Evolutionary conservation across 2,888 invertebrate species (phyloP).

Genomic region (Gibbula magus): DNA sequence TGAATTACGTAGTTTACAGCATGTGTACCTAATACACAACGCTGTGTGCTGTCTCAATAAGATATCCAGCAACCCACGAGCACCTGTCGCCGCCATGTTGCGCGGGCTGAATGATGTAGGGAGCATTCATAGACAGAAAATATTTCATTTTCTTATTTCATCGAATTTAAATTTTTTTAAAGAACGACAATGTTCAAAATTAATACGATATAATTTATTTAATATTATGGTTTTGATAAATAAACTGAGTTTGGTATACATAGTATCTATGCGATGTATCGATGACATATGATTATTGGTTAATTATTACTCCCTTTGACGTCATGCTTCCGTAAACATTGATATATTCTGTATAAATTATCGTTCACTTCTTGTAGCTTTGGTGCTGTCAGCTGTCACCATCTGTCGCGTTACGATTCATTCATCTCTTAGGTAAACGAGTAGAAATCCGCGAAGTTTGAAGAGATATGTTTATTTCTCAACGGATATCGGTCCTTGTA

Average conservation of each 20-base stretch:
- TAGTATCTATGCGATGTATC: not conserved
- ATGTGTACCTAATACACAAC: not conserved
- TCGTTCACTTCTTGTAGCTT: not conserved
- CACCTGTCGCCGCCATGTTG: slow-evolving; percentile 13
- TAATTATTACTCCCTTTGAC: slow-evolving; percentile 27
- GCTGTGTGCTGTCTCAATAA: not conserved
- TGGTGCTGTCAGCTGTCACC: not conserved
- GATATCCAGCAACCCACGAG: not conserved
- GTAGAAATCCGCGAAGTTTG: not conserved
- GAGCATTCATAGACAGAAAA: not conserved
- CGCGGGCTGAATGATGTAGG: slow-evolving; percentile 7
- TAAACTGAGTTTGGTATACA: not conserved
- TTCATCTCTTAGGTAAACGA: not conserved
- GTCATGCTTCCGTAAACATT: slow-evolving; percentile 21
- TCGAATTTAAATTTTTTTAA: too few species aligned
- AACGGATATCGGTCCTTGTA: not conserved
- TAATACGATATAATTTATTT: too few species aligned
- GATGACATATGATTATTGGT: not conserved
- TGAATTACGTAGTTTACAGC: too few species aligned
- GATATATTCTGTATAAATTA: slow-evolving; percentile 24
- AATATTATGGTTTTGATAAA: not conserved
- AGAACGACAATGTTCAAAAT: too few species aligned
- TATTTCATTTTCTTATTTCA: not conserved
- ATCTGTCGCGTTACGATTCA: not conserved
- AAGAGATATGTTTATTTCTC: not conserved